These are phyloP conservation scores for Mus musculus DNA, from an alignment of 2,113 vertebrate genomes.

Conservation along the genomic window DNA sequence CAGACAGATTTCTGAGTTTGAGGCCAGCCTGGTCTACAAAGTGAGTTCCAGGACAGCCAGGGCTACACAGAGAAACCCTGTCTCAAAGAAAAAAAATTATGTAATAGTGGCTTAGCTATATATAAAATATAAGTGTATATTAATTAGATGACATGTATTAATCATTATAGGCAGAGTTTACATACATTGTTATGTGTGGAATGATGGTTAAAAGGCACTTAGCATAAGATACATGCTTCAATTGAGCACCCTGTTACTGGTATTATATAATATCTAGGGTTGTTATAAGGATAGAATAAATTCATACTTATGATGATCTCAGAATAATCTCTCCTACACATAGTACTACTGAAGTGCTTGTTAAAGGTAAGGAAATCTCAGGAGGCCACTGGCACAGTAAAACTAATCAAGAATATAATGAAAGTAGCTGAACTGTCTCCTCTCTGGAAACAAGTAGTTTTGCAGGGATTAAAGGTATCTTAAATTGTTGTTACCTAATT, in stretches of 20 bases:
- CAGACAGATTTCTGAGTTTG: too few species aligned
- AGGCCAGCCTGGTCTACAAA: too few species aligned
- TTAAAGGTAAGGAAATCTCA: conserved; percentile 55
- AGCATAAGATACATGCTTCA: neutral
- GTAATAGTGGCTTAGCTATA: neutral
- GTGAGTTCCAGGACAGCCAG: too few species aligned
- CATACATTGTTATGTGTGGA: neutral
- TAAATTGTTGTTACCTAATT: neutral
- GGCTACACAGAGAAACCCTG: too few species aligned
- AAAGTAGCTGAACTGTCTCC: neutral
- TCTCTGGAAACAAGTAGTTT: conserved; percentile 24
- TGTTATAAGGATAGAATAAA: conserved; percentile 8
- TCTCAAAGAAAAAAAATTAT: neutral
- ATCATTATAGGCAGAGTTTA: neutral
- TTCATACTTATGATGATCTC: neutral
- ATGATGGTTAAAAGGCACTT: neutral
- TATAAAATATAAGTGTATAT: neutral
- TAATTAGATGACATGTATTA: neutral
- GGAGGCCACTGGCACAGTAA: neutral
- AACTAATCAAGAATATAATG: neutral
- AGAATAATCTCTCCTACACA: neutral
- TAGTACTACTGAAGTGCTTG: neutral
- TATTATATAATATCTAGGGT: neutral
- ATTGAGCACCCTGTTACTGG: neutral
- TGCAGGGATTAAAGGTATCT: neutral